Evolutionary conservation across 1,140 invertebrate species (phyloP), one percentile per base, ranked within the genome.

Genomic region (Pseudomyrmex gracilis): DNA sequence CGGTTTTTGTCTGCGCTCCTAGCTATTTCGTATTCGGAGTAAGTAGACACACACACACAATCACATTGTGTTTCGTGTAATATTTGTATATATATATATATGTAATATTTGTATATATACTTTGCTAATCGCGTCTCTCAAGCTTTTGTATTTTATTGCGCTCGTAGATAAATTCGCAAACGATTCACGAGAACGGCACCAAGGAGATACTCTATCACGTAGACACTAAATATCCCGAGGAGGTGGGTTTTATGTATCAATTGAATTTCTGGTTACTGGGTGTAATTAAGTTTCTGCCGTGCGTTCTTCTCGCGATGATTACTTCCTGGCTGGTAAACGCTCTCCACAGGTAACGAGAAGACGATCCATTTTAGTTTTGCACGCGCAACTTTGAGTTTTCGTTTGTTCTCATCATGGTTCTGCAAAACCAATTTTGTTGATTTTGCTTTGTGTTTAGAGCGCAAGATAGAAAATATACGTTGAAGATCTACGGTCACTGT

Each of bases 251-350:
- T 1, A 91, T 96, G 13, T 97, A 97, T 87, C 95, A 96, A 88
- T 95, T 98, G 1, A 98, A 98, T 91, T 98, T 98, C 92, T 98
- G 98, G 98, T 95, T 98, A 34, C 97, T 98, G 90, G 96, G 96
- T 2, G 97, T 98, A 2, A 94, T 98, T 8, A 98, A 98, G 90
- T 94, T 98, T 0, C 87, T 98, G 2, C 98, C 98, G 0, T 98
- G 98, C 87, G 93, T 96, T 3, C 96, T 98, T n/a, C 94, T 98
- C 7, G 98, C 97, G 0, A 94, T 97, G 8, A 97, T 98, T 68
- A 98, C 97, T 90, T 94, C 96, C 12, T 97, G 97, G 92, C 94
- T 98, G 1, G 97, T 98, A 73, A 95, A 96, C 90, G 97, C 97
- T 0, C 94, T 98, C 70, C 96, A 95, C 87, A 93, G 93, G 91